phyloP scores from a whole-genome alignment of 1,140 invertebrate species.

The Drosophila persimilis region DNA sequence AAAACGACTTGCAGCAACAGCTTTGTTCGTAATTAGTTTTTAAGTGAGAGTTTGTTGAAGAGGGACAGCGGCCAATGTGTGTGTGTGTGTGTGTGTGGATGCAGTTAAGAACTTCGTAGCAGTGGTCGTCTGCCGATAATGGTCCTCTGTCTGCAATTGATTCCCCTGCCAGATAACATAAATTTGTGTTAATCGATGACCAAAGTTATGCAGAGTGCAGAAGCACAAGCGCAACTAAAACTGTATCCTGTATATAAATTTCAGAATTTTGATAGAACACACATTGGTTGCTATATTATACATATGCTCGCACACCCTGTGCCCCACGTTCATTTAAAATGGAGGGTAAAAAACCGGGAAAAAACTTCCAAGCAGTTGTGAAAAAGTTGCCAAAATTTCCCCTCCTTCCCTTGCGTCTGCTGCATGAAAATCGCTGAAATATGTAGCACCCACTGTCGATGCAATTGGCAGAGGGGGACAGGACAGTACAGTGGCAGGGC shows the following conservation, averaged over 20 bases:
- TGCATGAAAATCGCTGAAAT: constrained; percentile 66
- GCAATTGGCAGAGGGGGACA: constrained; percentile 5
- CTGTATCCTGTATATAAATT: constrained; percentile 12
- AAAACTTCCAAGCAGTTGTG: constrained; percentile 38
- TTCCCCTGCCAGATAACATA: constrained; percentile 58
- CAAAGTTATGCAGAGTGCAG: neutral
- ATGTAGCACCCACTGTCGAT: constrained; percentile 57
- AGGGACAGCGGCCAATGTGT: constrained; percentile 1
- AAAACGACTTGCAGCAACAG: constrained; percentile 47
- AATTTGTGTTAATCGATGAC: constrained; percentile 19
- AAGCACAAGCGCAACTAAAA: neutral
- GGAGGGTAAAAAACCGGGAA: constrained; percentile 3
- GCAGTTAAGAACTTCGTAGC: constrained; percentile 77
- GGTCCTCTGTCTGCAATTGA: constrained; percentile 67
- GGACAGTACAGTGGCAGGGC: neutral
- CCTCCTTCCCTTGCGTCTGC: constrained; percentile 11
- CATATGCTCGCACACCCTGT: neutral
- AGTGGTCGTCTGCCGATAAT: constrained; percentile 73
- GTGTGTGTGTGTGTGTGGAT: constrained; percentile 51
- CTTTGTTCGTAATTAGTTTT: constrained; percentile 81
- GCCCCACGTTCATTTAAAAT: too few species aligned
- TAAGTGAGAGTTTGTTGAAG: constrained; percentile 55
- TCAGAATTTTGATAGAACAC: neutral
- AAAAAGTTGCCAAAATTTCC: constrained; percentile 56
- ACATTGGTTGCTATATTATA: constrained; percentile 43